Conservation (phyloP, 2,113 vertebrate genomes). For the Stegastes partitus region DNA sequence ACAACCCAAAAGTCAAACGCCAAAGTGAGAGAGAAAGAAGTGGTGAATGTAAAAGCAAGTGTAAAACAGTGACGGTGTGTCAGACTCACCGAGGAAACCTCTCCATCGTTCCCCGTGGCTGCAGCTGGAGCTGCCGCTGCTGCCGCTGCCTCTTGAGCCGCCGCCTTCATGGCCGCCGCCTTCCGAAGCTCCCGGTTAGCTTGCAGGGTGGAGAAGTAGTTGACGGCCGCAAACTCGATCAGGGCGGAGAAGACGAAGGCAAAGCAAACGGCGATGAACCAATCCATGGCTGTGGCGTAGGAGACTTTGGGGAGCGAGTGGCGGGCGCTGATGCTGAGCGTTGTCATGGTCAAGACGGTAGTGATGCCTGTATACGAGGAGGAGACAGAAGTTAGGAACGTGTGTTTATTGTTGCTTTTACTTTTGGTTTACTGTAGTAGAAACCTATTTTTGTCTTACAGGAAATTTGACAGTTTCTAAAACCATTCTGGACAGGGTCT, state of each 20-base stretch:
- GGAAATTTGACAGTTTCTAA: no score
- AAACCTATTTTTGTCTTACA: no score
- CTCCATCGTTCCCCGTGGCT: constrained; percentile 78
- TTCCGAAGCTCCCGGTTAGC: constrained; percentile 88
- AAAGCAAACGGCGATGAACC: constrained; percentile 98
- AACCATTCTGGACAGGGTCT: no score
- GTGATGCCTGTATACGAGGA: constrained; percentile 89
- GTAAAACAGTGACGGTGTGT: not conserved
- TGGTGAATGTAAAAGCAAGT: constrained; percentile 9
- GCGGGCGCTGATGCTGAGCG: constrained; percentile 94
- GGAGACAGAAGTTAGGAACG: not conserved
- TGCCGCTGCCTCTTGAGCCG: constrained; percentile 83
- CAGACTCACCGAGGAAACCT: constrained; percentile 89
- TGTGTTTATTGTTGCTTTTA: not conserved
- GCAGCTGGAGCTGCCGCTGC: constrained; percentile 62
- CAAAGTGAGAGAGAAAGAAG: no score
- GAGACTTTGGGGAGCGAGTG: constrained; percentile 97
- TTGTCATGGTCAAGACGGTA: constrained; percentile 97
- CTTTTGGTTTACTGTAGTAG: no score
- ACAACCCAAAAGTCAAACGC: no score
- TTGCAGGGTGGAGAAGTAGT: constrained; percentile 97
- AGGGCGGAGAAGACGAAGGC: constrained; percentile 97
- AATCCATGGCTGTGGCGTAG: constrained; percentile 97
- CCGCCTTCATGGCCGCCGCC: constrained; percentile 85
- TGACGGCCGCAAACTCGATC: constrained; percentile 98